Base-by-base conservation (phyloP, 2,888 invertebrate genomes). In the Allygus modestus region DNA sequence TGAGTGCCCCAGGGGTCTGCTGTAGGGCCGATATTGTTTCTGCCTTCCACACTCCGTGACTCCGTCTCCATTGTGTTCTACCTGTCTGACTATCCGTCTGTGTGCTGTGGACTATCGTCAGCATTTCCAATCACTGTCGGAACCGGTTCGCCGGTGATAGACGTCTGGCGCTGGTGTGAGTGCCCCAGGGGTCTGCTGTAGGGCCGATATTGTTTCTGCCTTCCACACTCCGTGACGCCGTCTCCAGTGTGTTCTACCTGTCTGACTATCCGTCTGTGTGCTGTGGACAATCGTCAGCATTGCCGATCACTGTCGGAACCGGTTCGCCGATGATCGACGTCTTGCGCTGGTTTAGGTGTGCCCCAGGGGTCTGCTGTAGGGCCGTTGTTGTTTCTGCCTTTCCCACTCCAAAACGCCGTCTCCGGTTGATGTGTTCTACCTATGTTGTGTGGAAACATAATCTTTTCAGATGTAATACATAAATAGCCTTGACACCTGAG, bases 61-160 rank as follows among this genome's bases (percentile, higher is more conserved):
- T n/a, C n/a, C n/a, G n/a, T n/a, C n/a, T n/a, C n/a, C n/a, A n/a
- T n/a, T n/a, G n/a, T n/a, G n/a, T n/a, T n/a, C n/a, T n/a, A n/a
- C n/a, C n/a, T n/a, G n/a, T n/a, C n/a, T n/a, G n/a, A n/a, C n/a
- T n/a, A n/a, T n/a, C 46, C 46, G 15, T 46, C 46, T 46, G 46
- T 46, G 11, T 46, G 46, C 58, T 58, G 58, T 7, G 58, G 58
- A 23, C 58, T 20, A 23, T 58, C 58, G 58, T 58, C 20, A 23
- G 58, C 51, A 51, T 58, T 58, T 58, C 58, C 58, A 58, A 58
- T 58, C 58, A 58, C 20, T 58, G 58, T 58, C 17, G 58, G 58
- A 58, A 58, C 58, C 58, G 58, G 58, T 58, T 58, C 58, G 58
- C 1, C 58, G 23, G 58, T 58, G 58, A 58, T 23, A 2, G 58